Conservation (phyloP, 92 coral and sea anemone species). For the Galaxea fascicularis region DNA sequence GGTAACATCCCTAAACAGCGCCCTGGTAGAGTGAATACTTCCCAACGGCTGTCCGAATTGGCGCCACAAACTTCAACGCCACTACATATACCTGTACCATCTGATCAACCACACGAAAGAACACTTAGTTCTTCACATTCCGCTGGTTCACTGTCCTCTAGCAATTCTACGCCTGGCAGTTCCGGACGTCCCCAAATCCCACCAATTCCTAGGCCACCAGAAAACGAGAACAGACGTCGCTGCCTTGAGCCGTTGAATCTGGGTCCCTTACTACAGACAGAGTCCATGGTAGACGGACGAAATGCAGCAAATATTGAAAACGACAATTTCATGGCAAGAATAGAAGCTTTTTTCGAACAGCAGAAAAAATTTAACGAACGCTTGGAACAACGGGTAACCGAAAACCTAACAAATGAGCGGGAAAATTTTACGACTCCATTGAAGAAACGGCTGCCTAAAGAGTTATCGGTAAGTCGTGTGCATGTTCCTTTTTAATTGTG, state of each 20-base stretch:
- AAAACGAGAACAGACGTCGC: neutral
- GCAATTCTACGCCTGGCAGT: constrained; percentile 1
- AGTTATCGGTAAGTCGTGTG: neutral
- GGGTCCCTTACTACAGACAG: neutral
- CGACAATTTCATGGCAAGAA: no score
- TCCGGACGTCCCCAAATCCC: no score
- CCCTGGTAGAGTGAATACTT: neutral
- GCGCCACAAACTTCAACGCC: neutral
- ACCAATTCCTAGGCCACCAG: neutral
- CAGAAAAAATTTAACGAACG: neutral
- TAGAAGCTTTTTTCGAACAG: neutral
- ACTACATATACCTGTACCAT: neutral
- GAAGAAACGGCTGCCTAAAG: constrained; percentile 7
- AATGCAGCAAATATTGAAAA: neutral
- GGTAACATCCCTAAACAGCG: neutral
- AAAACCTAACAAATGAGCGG: neutral
- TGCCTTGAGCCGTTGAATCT: neutral
- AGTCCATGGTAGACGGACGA: neutral
- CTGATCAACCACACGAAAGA: neutral
- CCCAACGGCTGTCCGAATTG: constrained; percentile 6
- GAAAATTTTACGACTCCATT: neutral
- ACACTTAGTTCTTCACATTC: neutral
- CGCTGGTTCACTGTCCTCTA: neutral
- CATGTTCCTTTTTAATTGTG: neutral
- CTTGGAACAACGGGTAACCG: no score